Evolutionary conservation across 2,113 vertebrate genomes (phyloP), one percentile per base, ranked within the genome.

Genomic region (Carassius gibelio): DNA sequence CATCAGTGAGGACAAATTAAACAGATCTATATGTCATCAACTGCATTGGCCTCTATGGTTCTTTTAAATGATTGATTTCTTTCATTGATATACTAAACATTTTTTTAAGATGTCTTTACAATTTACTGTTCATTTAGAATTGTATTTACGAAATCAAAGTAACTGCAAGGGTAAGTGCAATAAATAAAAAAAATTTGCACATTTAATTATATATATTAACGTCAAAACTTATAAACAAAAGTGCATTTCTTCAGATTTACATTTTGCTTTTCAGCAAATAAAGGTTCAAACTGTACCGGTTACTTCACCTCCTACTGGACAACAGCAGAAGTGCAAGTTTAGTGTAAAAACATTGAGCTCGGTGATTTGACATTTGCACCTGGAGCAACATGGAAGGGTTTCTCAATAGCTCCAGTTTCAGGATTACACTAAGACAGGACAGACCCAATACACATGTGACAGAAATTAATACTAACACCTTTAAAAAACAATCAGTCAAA

Each of bases 271-370:
- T 5, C n/a, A 52, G 75, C 13, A 78, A 17, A 8, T 36, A 5
- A 8, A 55, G 11, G 10, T 36, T 68, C 23, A 50, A 34, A 21
- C 17, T 74, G 83, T 55, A 69, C 80, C 78, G 75, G 34, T 75
- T 86, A 82, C 13, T 50, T 68, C 84, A 88, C 92, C 92, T 89
- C 91, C 91, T 91, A 86, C 89, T 91, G 91, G 91, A 72, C 81
- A 89, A 87, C 81, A 8, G 19, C 45, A 83, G 87, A 89, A 91
- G 82, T 91, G 85, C 89, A 87, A 26, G 71, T 84, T 83, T 57
- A 81, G 75, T 87, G 26, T 64, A 61, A 62, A 89, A 74, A 86
- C 14, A 72, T 8, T 5, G 9, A 42, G 21, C 8, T 62, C 4
- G 13, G 14, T 42, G 1, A 42, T 17, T 45, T 23, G 36, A 15